Evolutionary conservation across 2,888 invertebrate species (phyloP), one percentile per base, ranked within the genome.

Genomic region (Sipha maydis): DNA sequence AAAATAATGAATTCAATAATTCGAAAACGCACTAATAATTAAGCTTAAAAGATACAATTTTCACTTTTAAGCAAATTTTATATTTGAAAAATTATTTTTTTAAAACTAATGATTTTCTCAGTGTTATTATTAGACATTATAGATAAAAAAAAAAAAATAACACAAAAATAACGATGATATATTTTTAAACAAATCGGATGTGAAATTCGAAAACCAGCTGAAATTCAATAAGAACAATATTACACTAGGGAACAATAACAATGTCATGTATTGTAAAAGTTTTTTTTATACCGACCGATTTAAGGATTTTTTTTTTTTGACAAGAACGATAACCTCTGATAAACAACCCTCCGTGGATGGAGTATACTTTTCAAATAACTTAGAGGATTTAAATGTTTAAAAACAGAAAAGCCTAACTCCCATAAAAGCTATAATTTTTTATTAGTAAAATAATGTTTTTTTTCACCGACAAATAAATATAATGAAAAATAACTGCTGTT

Each of bases 141-240:
- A 75, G 0, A 41, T 41, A 0, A 28, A 71, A 17, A 71, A 71
- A 71, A 31, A n/a, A n/a, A 69, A 69, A n/a, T 11, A 9, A 71
- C 31, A 71, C 5, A 71, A 71, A 71, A 28, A 71, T 71, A 71
- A 14, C 14, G n/a, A 28, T 17, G 28, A 31, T 17, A 31, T 34
- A 34, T 73, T 73, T 73, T 83, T 5, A 56, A 56, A 83, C 73
- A 56, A 38, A 73, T 83, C 34, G 25, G 25, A 73, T 71, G 48
- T 34, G 34, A 73, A 54, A 38, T 73, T 73, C 54, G 28, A 73
- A 73, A 56, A 83, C 73, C 54, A 54, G 56, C 83, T n/a, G 34
- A 73, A 83, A 83, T 83, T 56, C 83, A 83, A 83, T 83, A 83
- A 83, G 17, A 73, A 54, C 54, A 83, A 73, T 83, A 83, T 83